Evolutionary conservation across 2,113 vertebrate species (phyloP).

Genomic region (Chunga burmeisteri): DNA sequence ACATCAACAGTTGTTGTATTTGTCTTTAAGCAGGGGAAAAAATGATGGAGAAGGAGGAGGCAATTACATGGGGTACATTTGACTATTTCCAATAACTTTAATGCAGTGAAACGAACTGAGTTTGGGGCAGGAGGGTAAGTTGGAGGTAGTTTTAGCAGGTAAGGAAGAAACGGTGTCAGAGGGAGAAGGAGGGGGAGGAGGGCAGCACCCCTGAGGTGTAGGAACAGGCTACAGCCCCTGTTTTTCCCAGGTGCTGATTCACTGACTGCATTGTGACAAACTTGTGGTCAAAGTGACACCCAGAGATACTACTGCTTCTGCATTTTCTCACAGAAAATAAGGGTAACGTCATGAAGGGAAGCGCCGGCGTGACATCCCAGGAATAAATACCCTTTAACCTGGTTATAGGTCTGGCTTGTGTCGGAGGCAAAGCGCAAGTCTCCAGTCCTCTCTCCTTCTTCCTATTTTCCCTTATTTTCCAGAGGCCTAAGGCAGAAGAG

Average conservation of each 20-base stretch:
- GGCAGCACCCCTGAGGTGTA: background rate
- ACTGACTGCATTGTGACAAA: background rate
- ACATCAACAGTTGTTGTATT: fast-evolving
- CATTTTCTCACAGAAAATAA: background rate
- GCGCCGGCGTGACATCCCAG: fast-evolving
- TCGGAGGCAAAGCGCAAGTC: fast-evolving
- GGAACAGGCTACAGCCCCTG: background rate
- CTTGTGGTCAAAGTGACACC: background rate
- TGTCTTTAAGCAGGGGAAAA: background rate
- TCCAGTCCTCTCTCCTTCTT: background rate
- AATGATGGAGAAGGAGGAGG: background rate
- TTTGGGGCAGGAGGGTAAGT: background rate
- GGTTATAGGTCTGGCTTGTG: fast-evolving
- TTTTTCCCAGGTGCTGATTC: background rate
- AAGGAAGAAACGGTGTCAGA: background rate
- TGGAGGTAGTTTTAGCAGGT: background rate
- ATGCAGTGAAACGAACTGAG: fast-evolving
- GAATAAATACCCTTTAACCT: fast-evolving
- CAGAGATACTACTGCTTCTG: fast-evolving
- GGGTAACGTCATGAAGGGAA: fast-evolving
- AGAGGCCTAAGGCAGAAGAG: background rate
- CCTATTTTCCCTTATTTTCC: no score
- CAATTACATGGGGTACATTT: fast-evolving
- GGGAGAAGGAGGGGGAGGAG: fast-evolving
- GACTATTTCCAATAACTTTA: fast-evolving